Evolutionary conservation across 2,888 invertebrate species (phyloP).

Genomic region (Drosophila buzzatii): DNA sequence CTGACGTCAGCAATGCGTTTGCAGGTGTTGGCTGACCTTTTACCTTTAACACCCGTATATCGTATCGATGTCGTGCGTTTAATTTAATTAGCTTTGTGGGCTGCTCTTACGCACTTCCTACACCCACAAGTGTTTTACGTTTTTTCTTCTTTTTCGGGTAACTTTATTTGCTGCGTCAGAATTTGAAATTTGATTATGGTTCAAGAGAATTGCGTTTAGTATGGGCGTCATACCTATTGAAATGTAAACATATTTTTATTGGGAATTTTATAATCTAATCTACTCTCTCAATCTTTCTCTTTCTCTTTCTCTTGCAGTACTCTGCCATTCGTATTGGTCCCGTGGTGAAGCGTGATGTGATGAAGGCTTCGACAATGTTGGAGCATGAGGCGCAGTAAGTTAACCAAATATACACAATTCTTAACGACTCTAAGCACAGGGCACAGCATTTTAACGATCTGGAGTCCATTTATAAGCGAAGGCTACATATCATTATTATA

Average conservation of each 20-base stretch:
- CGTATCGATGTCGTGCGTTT: slow-evolving; percentile 20
- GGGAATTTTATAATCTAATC: not conserved
- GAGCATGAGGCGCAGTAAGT: slow-evolving; percentile 98
- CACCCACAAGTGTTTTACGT: slow-evolving; percentile 29
- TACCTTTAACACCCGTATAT: slow-evolving; percentile 28
- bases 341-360: slow-evolving; percentile 99
- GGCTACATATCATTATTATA: slow-evolving; percentile 41
- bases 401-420: slow-evolving; percentile 29
- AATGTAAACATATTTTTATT: not conserved
- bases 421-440: slow-evolving; percentile 22
- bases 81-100: slow-evolving; percentile 64
- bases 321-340: slow-evolving; percentile 99
- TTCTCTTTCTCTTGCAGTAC: slow-evolving; percentile 90
- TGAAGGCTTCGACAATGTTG: slow-evolving; percentile 99
- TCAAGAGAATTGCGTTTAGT: slow-evolving; percentile 59
- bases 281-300: slow-evolving; percentile 59
- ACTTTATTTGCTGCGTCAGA: slow-evolving; percentile 37
- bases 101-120: slow-evolving; percentile 53
- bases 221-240: not conserved
- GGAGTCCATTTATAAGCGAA: slow-evolving; percentile 19
- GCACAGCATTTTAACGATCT: slow-evolving; percentile 26
- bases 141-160: slow-evolving; percentile 17
- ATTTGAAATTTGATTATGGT: slow-evolving; percentile 43
- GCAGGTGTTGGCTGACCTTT: slow-evolving; percentile 52
- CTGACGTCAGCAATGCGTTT: slow-evolving; percentile 47